Percentiles rank a stretch among this genome's conserved stretches.
phyloP scores from a whole-genome alignment of 2,888 invertebrate species.

The Ariolimax columbianus region DNA sequence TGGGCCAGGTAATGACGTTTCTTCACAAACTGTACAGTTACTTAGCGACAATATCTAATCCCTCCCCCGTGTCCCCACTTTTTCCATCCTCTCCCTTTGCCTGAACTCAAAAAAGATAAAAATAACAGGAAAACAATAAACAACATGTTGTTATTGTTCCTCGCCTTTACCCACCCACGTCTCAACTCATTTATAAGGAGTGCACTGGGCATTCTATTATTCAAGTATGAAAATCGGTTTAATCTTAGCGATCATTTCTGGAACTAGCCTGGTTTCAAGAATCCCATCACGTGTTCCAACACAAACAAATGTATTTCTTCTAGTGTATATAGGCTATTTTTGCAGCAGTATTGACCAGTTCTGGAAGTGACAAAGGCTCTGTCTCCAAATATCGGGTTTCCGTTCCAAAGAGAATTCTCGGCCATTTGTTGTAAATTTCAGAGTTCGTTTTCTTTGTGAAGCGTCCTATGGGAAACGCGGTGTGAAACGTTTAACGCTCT shows the following conservation, averaged over 20 bases:
- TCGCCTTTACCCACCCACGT: too few relatives aligned
- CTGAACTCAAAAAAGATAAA: too few relatives aligned
- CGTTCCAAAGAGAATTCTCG: slow-evolving; percentile 31
- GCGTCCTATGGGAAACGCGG: neutral
- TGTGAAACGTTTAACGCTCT: slow-evolving; percentile 39
- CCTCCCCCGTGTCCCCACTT: too few relatives aligned
- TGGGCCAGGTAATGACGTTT: too few relatives aligned
- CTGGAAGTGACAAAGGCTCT: slow-evolving; percentile 34
- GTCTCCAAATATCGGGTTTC: slow-evolving; percentile 50
- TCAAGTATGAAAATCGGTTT: neutral
- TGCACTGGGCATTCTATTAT: neutral
- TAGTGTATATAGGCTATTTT: slow-evolving; percentile 9
- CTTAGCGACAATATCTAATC: too few relatives aligned
- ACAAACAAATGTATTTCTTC: neutral
- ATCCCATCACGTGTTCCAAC: neutral
- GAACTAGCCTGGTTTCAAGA: neutral
- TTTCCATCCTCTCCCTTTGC: too few relatives aligned
- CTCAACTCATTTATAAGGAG: neutral
- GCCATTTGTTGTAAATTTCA: slow-evolving; percentile 49
- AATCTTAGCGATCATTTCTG: neutral
- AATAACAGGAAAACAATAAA: too few relatives aligned
- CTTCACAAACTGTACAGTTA: too few relatives aligned
- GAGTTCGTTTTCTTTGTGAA: slow-evolving; percentile 41
- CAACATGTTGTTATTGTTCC: too few relatives aligned
- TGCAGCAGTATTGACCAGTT: slow-evolving; percentile 24